Percentiles rank a stretch among this genome's conserved stretches.
phyloP scores from a whole-genome alignment of 1,140 invertebrate genomes.

The Dendrolimus punctatus region DNA sequence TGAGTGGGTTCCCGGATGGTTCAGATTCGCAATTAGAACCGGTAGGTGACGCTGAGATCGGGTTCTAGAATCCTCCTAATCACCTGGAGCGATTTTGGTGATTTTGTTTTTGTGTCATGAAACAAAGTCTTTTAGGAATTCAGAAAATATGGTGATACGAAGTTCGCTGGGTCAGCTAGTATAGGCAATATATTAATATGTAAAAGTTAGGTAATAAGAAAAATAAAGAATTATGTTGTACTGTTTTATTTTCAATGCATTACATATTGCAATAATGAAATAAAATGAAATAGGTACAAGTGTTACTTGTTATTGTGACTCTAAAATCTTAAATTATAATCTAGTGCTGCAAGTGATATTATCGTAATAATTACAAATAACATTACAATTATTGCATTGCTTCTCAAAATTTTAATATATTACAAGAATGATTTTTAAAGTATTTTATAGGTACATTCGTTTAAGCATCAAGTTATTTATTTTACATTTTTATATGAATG shows the following conservation, averaged over 20 bases:
- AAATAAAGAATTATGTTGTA: constrained; percentile 18
- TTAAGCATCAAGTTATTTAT: no score
- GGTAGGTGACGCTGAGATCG: no score
- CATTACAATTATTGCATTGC: constrained; percentile 37
- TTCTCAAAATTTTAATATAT: constrained; percentile 18
- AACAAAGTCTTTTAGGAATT: no score
- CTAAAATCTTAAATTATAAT: constrained; percentile 36
- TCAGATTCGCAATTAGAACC: no score
- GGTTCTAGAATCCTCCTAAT: no score
- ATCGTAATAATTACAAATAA: constrained; percentile 37
- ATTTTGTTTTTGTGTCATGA: no score
- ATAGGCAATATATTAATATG: neutral
- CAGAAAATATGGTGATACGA: no score
- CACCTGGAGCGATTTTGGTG: no score
- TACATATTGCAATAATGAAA: constrained; percentile 39
- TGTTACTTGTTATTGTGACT: constrained; percentile 42
- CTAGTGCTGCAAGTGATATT: constrained; percentile 55
- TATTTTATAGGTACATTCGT: no score
- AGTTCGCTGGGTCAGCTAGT: no score
- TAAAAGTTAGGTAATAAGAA: neutral
- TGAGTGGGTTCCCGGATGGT: no score
- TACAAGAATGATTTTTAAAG: constrained; percentile 7
- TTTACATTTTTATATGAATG: no score
- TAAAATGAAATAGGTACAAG: constrained; percentile 37
- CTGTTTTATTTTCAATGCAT: constrained; percentile 45